Percentiles rank a stretch among this genome's conserved stretches.
Conservation (phyloP, 2,888 invertebrate species). For the Brachyopa scutellaris region DNA sequence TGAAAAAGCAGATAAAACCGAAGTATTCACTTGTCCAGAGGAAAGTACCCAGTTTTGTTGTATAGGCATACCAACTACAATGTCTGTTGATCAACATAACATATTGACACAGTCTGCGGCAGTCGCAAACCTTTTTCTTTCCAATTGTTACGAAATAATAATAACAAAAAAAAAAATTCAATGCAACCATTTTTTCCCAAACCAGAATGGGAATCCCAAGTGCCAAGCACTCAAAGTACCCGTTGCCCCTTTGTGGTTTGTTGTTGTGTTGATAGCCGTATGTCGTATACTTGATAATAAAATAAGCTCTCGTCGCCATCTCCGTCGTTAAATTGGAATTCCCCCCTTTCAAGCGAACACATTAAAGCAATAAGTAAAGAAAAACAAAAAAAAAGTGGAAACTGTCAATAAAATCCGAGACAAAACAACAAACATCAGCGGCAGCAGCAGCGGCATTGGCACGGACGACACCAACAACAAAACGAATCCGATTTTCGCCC, state of each 20-base stretch:
- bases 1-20: background rate
- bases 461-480: background rate
- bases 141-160: constrained; percentile 39
- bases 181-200: constrained; percentile 31
- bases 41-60: background rate
- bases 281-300: background rate
- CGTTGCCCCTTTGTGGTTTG: background rate
- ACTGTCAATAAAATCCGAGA: background rate
- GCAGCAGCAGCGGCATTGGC: too few species aligned
- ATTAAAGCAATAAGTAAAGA: constrained; percentile 2
- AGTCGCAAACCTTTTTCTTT: constrained; percentile 1
- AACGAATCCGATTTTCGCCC: constrained; percentile 15
- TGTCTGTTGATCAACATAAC: background rate
- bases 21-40: too few species aligned
- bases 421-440: background rate
- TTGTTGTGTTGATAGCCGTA: constrained; percentile 13
- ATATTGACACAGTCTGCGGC: background rate
- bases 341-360: constrained; percentile 24
- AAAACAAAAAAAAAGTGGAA: background rate
- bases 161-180: constrained; percentile 13
- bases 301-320: background rate
- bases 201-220: constrained; percentile 51
- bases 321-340: constrained; percentile 27
- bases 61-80: background rate
- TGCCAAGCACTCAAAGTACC: background rate